Evolutionary conservation across 2,797 vertebrate genomes (phyloP).

Genomic region (Silurus lanzhouensis): DNA sequence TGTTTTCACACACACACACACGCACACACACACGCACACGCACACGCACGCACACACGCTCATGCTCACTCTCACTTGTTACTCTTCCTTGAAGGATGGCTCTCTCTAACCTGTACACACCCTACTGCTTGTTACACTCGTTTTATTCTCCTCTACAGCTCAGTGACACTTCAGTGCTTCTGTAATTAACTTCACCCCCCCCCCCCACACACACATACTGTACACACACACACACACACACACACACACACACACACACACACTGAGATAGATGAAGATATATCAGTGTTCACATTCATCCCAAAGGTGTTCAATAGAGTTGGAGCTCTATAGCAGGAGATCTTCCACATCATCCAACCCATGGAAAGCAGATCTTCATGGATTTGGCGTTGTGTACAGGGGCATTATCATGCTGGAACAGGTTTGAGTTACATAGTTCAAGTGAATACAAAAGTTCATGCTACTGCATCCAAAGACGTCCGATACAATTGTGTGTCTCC

Average conservation of each 20-base stretch:
- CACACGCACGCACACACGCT: neutral
- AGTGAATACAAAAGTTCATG: too few relatives aligned
- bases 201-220: neutral
- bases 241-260: neutral
- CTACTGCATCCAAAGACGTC: too few relatives aligned
- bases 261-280: neutral
- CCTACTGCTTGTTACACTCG: neutral
- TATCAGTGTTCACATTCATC: neutral
- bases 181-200: neutral
- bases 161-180: neutral
- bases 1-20: neutral
- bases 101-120: neutral
- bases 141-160: slow-evolving; percentile 1
- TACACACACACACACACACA: neutral
- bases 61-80: too few relatives aligned
- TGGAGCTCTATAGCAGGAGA: too few relatives aligned
- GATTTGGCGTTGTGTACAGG: too few relatives aligned
- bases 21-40: slow-evolving; percentile 5
- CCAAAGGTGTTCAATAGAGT: too few relatives aligned
- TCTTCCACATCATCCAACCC: too few relatives aligned
- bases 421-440: too few relatives aligned
- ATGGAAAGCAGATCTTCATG: too few relatives aligned
- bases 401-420: too few relatives aligned
- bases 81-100: neutral
- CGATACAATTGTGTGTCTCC: too few relatives aligned